phyloP scores from a whole-genome alignment of 2,797 vertebrate species.

The Oreochromis grahami region DNA sequence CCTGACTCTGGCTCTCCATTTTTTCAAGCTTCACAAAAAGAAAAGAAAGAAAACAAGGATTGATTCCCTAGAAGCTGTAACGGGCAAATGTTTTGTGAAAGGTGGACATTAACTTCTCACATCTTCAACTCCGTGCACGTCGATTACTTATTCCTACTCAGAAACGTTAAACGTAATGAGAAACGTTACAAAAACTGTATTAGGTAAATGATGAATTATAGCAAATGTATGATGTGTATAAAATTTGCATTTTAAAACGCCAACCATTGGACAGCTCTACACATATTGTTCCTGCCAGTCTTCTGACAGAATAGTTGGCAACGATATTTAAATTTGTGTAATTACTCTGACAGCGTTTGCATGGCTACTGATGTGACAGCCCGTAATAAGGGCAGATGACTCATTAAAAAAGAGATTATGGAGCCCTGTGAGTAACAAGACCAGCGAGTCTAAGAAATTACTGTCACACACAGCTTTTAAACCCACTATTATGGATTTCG shows the following conservation, averaged over 20 bases:
- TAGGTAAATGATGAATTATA: neutral
- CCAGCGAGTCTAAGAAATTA: neutral
- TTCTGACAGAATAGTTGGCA: fast-evolving
- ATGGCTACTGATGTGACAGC: neutral
- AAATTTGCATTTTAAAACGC: neutral
- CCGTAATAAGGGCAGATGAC: neutral
- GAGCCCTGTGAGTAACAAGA: neutral
- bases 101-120: neutral
- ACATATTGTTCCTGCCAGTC: neutral
- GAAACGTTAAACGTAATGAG: neutral
- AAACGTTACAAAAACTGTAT: neutral
- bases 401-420: neutral
- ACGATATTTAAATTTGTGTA: neutral
- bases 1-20: constrained; percentile 65
- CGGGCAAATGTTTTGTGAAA: neutral
- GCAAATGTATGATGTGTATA: neutral
- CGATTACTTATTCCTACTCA: neutral
- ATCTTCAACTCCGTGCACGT: neutral
- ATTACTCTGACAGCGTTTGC: neutral
- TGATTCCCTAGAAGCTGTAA: neutral
- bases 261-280: neutral
- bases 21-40: neutral
- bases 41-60: neutral
- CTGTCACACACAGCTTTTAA: neutral
- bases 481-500: fast-evolving